These are phyloP conservation scores for Steinernema khuongi DNA, from an alignment of 1,140 invertebrate genomes.

Conservation along the genomic window DNA sequence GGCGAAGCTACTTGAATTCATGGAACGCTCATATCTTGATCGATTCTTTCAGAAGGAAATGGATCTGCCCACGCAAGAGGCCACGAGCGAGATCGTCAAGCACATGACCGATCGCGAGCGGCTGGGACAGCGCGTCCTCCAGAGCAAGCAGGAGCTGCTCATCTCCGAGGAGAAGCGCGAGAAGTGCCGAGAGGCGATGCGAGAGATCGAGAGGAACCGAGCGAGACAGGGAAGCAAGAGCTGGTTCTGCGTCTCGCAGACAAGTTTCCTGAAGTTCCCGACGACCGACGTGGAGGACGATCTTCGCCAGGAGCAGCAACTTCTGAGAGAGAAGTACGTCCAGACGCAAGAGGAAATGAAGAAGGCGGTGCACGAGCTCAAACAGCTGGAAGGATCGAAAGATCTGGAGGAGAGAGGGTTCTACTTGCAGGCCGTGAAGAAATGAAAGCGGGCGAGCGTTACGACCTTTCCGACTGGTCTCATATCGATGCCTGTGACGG, in stretches of 20 bases:
- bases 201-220: background rate
- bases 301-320: background rate
- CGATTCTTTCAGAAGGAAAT: background rate
- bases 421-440: background rate
- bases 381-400: background rate
- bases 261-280: background rate
- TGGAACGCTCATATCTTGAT: background rate
- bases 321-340: background rate
- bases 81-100: background rate
- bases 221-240: background rate
- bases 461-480: background rate
- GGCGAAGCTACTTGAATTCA: no score
- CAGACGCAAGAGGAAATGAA: background rate
- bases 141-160: background rate
- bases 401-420: background rate
- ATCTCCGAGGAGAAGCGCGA: constrained; percentile 1
- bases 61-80: background rate
- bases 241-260: constrained; percentile 1
- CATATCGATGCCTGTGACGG: no score
- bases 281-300: background rate
- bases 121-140: background rate
- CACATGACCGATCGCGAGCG: background rate
- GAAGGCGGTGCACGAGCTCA: background rate
- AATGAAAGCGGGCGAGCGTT: background rate
- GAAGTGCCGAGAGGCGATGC: constrained; percentile 7